Percentiles rank a stretch among this genome's conserved stretches.
Evolutionary conservation across 2,797 vertebrate genomes (phyloP).

Genomic region (Psittacula echo): DNA sequence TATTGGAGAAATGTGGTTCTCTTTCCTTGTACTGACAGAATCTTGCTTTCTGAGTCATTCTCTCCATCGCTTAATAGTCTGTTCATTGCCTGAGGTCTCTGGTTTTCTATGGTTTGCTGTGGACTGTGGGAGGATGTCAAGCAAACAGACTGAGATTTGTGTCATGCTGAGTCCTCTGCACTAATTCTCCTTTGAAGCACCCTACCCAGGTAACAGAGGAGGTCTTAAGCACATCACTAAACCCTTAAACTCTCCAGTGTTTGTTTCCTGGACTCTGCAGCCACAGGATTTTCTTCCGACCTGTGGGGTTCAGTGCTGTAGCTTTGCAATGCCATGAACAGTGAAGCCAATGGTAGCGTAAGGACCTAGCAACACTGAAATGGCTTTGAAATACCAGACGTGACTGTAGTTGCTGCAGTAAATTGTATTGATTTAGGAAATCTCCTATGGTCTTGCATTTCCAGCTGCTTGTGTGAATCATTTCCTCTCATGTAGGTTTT

Average conservation of each 20-base stretch:
- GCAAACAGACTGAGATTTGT: constrained; percentile 43
- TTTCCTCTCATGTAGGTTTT: constrained; percentile 27
- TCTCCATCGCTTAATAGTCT: constrained; percentile 36
- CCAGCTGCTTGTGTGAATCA: constrained; percentile 28
- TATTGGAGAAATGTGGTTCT: constrained; percentile 30
- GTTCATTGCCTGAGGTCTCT: background rate
- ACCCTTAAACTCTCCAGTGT: background rate
- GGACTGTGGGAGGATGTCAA: constrained; percentile 1
- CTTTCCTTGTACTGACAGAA: background rate
- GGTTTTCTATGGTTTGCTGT: background rate
- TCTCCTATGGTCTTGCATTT: constrained; percentile 24
- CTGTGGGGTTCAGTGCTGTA: background rate
- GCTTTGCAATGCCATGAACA: background rate
- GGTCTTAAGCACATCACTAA: constrained; percentile 44
- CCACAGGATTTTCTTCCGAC: constrained; percentile 32
- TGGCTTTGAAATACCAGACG: constrained; percentile 42
- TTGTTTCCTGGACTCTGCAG: background rate
- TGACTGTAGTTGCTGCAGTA: constrained; percentile 10
- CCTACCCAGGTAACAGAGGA: constrained; percentile 36
- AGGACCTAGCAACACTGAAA: background rate
- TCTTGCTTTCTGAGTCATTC: constrained; percentile 46
- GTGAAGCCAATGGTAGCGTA: background rate
- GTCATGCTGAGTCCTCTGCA: background rate
- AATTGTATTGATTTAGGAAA: constrained; percentile 32
- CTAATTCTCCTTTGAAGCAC: constrained; percentile 25